Conservation (phyloP, 35 echinoderm and acorn worm genomes). For the Patiria miniata region DNA sequence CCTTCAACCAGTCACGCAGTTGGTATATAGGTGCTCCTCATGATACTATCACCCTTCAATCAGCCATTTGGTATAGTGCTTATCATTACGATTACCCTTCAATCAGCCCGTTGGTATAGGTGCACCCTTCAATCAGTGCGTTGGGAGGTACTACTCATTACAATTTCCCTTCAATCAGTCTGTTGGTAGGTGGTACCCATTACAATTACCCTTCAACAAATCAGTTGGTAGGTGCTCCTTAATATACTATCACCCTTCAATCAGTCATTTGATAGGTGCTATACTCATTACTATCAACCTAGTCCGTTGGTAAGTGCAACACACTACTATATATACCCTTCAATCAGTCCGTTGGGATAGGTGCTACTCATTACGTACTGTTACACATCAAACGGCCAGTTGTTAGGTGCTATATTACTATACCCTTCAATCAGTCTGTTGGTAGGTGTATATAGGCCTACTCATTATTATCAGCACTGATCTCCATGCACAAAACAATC, state of each 20-base stretch:
- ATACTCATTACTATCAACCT: background rate
- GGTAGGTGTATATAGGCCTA: background rate
- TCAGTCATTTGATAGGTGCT: background rate
- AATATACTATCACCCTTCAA: background rate
- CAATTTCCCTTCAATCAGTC: background rate
- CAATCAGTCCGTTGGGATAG: background rate
- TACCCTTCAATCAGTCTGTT: background rate
- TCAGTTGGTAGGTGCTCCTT: background rate
- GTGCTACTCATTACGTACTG: too few species aligned
- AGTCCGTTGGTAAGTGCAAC: background rate
- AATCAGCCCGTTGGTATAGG: background rate
- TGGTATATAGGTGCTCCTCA: too few species aligned
- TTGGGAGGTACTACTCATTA: background rate
- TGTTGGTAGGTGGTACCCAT: background rate
- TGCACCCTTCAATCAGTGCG: background rate
- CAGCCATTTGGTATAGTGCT: background rate
- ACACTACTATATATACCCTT: too few species aligned
- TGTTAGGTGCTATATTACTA: too few species aligned
- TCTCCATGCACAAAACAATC: too few species aligned
- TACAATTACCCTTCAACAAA: background rate
- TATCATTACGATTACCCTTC: too few species aligned
- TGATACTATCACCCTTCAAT: background rate
- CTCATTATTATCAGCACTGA: too few species aligned
- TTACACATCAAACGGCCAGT: background rate
- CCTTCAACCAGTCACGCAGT: background rate